A percentile compares a stretch with the other conserved stretches of the same genome.
These are phyloP conservation scores for Patella caerulea DNA, from an alignment of 2,888 invertebrate species.

Conservation along the genomic window DNA sequence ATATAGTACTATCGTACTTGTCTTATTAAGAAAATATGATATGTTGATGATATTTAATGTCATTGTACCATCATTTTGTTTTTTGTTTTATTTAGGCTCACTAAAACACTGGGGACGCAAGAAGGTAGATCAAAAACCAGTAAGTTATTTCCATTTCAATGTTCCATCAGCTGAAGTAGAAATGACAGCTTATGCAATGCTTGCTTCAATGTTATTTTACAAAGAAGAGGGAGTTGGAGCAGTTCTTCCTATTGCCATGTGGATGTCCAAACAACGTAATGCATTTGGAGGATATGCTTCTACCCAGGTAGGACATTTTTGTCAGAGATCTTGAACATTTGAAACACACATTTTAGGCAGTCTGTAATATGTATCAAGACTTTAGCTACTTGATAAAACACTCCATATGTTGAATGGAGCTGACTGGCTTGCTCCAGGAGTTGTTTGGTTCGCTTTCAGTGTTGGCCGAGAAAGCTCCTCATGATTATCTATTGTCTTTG, in stretches of 20 bases:
- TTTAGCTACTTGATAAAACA: too few species aligned
- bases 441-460: too few species aligned
- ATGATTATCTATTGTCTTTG: too few species aligned
- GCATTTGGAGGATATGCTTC: slow-evolving; percentile 73
- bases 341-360: too few species aligned
- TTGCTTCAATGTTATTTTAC: slow-evolving; percentile 76
- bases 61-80: slow-evolving; percentile 12
- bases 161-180: slow-evolving; percentile 85
- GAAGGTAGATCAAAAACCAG: slow-evolving; percentile 31
- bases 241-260: slow-evolving; percentile 77
- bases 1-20: too few species aligned
- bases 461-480: too few species aligned
- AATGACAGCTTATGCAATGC: slow-evolving; percentile 89
- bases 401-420: too few species aligned
- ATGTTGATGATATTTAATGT: too few species aligned
- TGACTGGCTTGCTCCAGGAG: too few species aligned
- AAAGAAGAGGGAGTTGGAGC: slow-evolving; percentile 63
- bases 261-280: slow-evolving; percentile 84
- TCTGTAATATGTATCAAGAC: too few species aligned
- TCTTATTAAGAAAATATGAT: too few species aligned
- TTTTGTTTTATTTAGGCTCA: slow-evolving; percentile 70
- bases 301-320: slow-evolving; percentile 60
- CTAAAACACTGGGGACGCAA: slow-evolving; percentile 82
- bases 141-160: slow-evolving; percentile 68
- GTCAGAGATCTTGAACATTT: too few species aligned